These are phyloP conservation scores for Eumaeus atala DNA, from an alignment of 1,140 invertebrate species.

Conservation along the genomic window DNA sequence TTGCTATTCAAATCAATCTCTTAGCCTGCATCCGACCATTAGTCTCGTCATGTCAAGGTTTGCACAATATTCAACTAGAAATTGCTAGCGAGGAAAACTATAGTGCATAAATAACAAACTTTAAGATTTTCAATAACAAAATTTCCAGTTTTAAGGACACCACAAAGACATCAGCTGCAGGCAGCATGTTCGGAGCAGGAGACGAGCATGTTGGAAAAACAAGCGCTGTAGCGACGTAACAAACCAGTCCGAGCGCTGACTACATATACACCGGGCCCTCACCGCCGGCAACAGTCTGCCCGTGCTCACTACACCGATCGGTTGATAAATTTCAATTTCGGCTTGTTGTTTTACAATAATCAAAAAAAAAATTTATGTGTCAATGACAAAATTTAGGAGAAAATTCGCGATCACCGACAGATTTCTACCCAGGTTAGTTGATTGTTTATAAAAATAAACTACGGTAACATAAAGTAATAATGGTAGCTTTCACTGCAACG, in stretches of 20 bases:
- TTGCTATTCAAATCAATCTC: no score
- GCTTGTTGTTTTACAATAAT: conserved; percentile 51
- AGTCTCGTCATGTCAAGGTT: no score
- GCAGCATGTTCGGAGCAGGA: background rate
- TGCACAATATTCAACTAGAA: no score
- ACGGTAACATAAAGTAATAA: background rate
- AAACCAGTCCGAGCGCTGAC: conserved; percentile 34
- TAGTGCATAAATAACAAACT: no score
- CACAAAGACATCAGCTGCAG: background rate
- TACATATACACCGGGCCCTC: conserved; percentile 43
- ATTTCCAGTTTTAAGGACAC: no score
- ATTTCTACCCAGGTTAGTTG: conserved; percentile 70
- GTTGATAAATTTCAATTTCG: conserved; percentile 46
- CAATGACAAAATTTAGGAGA: conserved; percentile 74
- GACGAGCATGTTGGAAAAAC: background rate
- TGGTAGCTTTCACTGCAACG: no score
- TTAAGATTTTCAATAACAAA: no score
- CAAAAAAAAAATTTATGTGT: conserved; percentile 62
- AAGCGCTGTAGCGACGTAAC: conserved; percentile 20
- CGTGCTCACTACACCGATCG: conserved; percentile 33
- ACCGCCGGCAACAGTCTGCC: conserved; percentile 34
- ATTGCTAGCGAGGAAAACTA: no score
- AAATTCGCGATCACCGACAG: conserved; percentile 71
- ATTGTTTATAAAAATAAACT: background rate
- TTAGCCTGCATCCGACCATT: no score